These are phyloP conservation scores for Pseudopodoces humilis DNA, from an alignment of 2,113 vertebrate species.

Conservation along the genomic window DNA sequence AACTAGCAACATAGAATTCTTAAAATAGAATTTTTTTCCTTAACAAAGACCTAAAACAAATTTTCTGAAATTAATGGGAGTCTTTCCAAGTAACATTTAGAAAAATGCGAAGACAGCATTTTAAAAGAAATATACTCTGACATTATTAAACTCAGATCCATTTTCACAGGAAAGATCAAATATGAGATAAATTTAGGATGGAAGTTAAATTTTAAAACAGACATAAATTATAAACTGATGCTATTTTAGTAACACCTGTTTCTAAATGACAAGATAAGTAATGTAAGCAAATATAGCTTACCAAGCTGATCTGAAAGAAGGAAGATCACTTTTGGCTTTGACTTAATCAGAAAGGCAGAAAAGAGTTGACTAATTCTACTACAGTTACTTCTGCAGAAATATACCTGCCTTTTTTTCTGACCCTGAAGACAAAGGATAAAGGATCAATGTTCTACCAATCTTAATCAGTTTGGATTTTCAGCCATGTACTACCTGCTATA, in stretches of 20 bases:
- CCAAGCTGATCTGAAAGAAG: neutral
- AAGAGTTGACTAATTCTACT: neutral
- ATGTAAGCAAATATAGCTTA: neutral
- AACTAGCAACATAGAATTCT: neutral
- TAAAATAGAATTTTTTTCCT: neutral
- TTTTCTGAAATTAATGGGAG: neutral
- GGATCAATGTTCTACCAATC: neutral
- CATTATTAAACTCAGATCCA: neutral
- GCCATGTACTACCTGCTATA: neutral
- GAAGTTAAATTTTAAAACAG: neutral
- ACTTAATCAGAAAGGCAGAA: neutral
- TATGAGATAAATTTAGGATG: neutral
- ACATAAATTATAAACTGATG: neutral
- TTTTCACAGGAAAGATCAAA: conserved; percentile 4
- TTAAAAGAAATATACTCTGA: neutral
- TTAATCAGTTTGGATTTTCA: neutral
- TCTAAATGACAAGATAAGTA: neutral
- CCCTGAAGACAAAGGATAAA: neutral
- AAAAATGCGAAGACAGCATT: neutral
- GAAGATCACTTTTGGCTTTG: neutral
- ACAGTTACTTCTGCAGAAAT: neutral
- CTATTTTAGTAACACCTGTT: conserved; percentile 19
- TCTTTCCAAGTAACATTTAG: neutral
- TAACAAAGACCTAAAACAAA: neutral
- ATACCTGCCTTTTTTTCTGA: neutral